Base-by-base conservation (phyloP, 2,888 invertebrate genomes). In the Furcula furcula region DNA sequence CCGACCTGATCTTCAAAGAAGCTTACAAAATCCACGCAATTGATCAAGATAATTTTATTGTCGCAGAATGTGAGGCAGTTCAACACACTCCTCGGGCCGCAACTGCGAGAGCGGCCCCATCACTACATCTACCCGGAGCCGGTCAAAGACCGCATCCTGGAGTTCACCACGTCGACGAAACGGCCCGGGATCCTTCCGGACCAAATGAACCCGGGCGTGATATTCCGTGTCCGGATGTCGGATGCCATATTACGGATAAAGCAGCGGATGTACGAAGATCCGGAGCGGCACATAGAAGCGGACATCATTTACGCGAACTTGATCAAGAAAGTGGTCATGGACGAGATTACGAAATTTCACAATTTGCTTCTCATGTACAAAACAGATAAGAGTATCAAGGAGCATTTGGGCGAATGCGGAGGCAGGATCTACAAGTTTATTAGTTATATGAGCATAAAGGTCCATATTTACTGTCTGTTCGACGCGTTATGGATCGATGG, bases 401-500 rank as follows among this genome's bases (percentile, higher is more conserved):
- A 88, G 41, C 88, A 88, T 64, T 55, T 87, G 11, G 87, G 87
- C 0, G 87, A 87, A 23, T 88, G 88, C 14, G 88, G 88, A 0
- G 87, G 87, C 0, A 59, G 88, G 1, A 87, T 88, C 0, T 88
- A 87, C 38, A 88, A 88, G 22, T 88, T 88, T 5, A 87, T 88
- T 1, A 86, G 84, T 21, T 88, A 87, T 6, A 87, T 87, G 87
- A 84, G 84, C 0, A 86, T 87, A 0, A 87, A 85, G 42, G 87
- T 88, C 0, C 87, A 88, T 46, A 87, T 88, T 0, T 88, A 88
- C 13, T 88, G 88, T 28, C 38, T 88, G 2, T 88, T 88, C 9
- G 88, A 88, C 12, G 79, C 88, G 0, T 37, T 88, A 1, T 88
- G 88, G 88, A 86, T 88, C 0, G 88, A 88, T 39, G 88, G 88